phyloP scores from a whole-genome alignment of 2,113 vertebrate species.

The Turdus rufiventris region DNA sequence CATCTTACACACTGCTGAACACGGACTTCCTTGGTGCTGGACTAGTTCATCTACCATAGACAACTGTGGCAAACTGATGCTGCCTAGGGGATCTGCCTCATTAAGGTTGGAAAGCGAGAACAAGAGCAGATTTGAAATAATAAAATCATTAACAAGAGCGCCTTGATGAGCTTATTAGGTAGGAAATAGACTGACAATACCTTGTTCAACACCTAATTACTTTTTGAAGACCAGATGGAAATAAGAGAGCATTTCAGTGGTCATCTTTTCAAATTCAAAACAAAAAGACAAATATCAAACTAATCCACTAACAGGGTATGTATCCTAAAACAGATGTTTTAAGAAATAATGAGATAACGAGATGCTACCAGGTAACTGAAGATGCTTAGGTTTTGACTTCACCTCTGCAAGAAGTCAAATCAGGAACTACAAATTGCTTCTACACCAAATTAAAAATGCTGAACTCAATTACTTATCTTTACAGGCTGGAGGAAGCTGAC shows the following conservation, averaged over 20 bases:
- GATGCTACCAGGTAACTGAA: neutral
- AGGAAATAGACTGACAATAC: neutral
- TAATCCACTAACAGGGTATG: neutral
- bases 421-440: neutral
- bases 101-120: conserved; percentile 7
- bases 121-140: neutral
- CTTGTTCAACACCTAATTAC: neutral
- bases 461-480: neutral
- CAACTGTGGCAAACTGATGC: neutral
- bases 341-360: neutral
- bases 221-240: conserved; percentile 12
- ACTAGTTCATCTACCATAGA: neutral
- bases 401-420: neutral
- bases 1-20: neutral
- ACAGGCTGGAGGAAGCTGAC: neutral
- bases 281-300: neutral
- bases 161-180: conserved; percentile 19
- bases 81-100: conserved; percentile 20
- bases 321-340: neutral
- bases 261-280: neutral
- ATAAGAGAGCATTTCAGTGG: neutral
- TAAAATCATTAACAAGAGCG: conserved; percentile 31
- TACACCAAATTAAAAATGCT: neutral
- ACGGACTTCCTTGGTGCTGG: neutral
- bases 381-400: neutral